Evolutionary conservation across 2,888 invertebrate genomes (phyloP).

Genomic region (Lamellibrachia columna): DNA sequence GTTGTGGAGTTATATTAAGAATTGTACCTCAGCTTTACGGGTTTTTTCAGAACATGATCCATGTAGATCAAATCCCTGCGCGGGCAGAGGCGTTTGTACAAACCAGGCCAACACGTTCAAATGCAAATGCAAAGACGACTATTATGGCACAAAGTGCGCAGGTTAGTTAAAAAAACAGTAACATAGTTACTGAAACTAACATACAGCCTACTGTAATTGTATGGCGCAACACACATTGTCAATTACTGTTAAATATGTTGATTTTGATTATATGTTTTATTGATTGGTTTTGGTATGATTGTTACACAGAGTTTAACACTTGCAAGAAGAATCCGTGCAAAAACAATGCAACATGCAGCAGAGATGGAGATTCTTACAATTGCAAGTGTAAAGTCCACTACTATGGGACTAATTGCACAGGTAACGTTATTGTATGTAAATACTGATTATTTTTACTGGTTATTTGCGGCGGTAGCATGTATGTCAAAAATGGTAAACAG

Average conservation of each 20-base stretch:
- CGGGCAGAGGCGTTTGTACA: neutral
- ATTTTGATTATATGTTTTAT: too few species aligned
- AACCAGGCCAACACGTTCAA: neutral
- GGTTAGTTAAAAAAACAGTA: neutral
- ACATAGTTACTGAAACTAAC: neutral
- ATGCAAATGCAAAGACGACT: neutral
- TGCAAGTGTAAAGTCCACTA: neutral
- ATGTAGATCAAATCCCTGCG: neutral
- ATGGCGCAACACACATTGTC: neutral
- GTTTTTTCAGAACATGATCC: neutral
- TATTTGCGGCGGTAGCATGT: too few species aligned
- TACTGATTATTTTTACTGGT: neutral
- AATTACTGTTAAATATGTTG: neutral
- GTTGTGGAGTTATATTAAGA: neutral
- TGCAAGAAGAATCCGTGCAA: neutral
- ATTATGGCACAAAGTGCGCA: neutral
- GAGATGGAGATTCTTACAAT: neutral
- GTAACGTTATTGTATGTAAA: neutral
- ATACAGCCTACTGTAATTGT: neutral
- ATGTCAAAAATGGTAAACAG: too few species aligned
- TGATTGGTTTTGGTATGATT: neutral
- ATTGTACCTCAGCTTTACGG: neutral
- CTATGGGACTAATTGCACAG: neutral
- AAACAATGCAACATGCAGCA: neutral
- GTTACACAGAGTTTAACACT: neutral